Conservation (phyloP, 64 coral and sea anemone species). For the Anthopleura sola region DNA sequence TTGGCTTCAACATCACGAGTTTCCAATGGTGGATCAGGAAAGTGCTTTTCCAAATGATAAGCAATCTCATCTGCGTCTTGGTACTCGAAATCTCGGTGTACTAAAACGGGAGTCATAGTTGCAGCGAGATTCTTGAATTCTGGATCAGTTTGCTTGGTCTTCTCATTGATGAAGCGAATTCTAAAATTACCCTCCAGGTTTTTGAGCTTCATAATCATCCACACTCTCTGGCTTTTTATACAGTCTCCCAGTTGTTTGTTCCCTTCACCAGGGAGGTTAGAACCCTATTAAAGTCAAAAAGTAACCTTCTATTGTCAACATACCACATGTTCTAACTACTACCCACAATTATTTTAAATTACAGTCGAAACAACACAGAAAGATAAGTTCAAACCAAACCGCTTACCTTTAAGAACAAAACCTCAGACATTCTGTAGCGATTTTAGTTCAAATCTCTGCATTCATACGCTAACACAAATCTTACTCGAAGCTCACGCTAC, state of each 20-base stretch:
- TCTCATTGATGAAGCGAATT: slow-evolving; percentile 45
- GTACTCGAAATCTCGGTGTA: slow-evolving; percentile 22
- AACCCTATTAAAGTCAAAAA: slow-evolving; percentile 43
- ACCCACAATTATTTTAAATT: background rate
- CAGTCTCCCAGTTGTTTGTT: slow-evolving; percentile 52
- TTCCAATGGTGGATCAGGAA: slow-evolving; percentile 5
- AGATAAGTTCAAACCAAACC: background rate
- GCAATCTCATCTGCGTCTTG: slow-evolving; percentile 34
- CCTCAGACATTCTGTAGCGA: background rate
- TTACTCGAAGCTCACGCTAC: background rate
- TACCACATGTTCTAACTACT: background rate
- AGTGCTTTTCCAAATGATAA: slow-evolving; percentile 35
- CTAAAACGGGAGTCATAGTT: slow-evolving; percentile 44
- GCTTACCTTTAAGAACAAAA: background rate
- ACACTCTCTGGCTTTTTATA: slow-evolving; percentile 52
- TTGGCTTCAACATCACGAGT: background rate
- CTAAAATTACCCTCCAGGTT: background rate
- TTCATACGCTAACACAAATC: background rate
- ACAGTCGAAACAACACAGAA: background rate
- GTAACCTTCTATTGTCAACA: background rate
- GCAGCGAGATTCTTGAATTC: slow-evolving; percentile 40
- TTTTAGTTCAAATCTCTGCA: background rate
- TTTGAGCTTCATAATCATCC: slow-evolving; percentile 55
- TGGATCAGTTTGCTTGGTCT: slow-evolving; percentile 31
- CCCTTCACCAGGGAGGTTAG: slow-evolving; percentile 39